Conservation (phyloP, 2,888 invertebrate species). For the Anoncus sp. region DNA sequence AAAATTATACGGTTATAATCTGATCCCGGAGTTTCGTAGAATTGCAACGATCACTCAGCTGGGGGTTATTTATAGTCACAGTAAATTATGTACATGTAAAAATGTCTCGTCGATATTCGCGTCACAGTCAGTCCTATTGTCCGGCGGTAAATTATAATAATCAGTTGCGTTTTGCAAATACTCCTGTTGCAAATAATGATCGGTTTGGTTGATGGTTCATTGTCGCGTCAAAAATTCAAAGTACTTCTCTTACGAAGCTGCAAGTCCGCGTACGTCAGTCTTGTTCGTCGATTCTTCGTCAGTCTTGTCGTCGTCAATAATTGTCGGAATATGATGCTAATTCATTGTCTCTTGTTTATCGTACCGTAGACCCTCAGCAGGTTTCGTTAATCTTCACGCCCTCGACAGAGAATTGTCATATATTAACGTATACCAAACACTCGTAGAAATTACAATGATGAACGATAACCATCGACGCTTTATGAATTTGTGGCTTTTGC, state of each 20-base stretch:
- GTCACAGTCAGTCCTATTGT: slow-evolving; percentile 10
- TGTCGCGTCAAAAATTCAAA: slow-evolving; percentile 14
- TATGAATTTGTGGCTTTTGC: slow-evolving; percentile 25
- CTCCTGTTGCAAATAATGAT: neutral
- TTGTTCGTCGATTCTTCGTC: slow-evolving; percentile 10
- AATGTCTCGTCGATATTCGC: slow-evolving; percentile 22
- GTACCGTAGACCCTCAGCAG: slow-evolving; percentile 18
- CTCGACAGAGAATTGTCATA: slow-evolving; percentile 8
- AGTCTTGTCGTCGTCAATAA: slow-evolving; percentile 25
- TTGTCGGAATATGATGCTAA: neutral
- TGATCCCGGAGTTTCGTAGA: slow-evolving; percentile 12
- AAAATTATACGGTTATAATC: slow-evolving; percentile 8
- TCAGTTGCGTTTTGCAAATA: neutral
- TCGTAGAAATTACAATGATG: slow-evolving; percentile 21
- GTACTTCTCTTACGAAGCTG: slow-evolving; percentile 14
- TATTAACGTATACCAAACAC: slow-evolving; percentile 5
- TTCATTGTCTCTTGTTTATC: neutral
- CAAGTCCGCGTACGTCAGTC: slow-evolving; percentile 12
- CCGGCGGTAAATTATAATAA: slow-evolving; percentile 6
- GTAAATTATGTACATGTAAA: slow-evolving; percentile 11
- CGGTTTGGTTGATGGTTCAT: neutral
- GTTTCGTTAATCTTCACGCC: slow-evolving; percentile 9
- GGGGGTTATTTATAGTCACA: slow-evolving; percentile 20
- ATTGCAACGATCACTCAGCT: slow-evolving; percentile 27
- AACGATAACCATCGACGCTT: neutral